These are phyloP conservation scores for Hyles lineata DNA, from an alignment of 2,888 invertebrate genomes.

Conservation along the genomic window DNA sequence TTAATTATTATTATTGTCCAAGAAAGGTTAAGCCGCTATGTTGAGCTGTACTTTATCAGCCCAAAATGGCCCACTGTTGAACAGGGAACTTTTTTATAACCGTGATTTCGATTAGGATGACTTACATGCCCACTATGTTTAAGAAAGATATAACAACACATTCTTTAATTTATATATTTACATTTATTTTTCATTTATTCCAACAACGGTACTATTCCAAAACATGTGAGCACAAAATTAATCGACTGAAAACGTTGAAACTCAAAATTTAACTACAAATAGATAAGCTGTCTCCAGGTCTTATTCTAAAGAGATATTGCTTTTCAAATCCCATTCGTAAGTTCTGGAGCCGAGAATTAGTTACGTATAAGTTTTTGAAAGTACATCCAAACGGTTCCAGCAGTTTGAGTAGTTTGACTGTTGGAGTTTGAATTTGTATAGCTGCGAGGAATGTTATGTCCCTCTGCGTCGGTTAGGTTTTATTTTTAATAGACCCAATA, in stretches of 20 bases:
- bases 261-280: too few species aligned
- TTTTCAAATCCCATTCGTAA: conserved; percentile 10
- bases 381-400: conserved; percentile 13
- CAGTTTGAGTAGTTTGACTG: conserved; percentile 15
- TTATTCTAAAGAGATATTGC: not conserved
- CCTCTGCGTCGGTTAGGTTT: not conserved
- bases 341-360: conserved; percentile 10
- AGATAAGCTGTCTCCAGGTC: not conserved
- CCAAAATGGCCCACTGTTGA: too few species aligned
- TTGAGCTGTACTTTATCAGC: too few species aligned
- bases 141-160: too few species aligned
- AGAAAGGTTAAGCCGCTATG: too few species aligned
- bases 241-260: not conserved
- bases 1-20: too few species aligned
- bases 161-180: too few species aligned
- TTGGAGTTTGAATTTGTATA: not conserved
- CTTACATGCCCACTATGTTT: too few species aligned
- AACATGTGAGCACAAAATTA: not conserved
- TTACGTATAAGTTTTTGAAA: conserved; percentile 22
- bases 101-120: too few species aligned
- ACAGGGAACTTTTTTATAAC: too few species aligned
- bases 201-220: too few species aligned
- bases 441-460: not conserved
- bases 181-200: too few species aligned
- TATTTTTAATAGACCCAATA: not conserved